Evolutionary conservation across 2,888 invertebrate genomes (phyloP).

Genomic region (Agrotis segetum): DNA sequence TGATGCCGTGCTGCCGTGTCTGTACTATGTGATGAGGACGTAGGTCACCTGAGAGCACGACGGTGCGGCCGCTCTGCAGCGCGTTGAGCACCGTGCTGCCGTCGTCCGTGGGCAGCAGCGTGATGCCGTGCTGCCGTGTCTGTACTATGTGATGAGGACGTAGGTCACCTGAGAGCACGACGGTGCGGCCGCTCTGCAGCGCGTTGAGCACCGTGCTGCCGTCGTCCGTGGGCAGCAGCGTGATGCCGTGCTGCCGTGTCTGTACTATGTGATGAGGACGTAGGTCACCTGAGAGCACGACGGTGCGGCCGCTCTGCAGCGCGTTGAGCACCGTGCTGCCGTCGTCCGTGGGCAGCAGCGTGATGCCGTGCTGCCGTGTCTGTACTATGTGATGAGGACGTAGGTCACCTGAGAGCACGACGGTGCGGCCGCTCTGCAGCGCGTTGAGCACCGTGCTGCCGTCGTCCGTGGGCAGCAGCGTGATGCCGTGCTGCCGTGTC

Average conservation of each 20-base stretch:
- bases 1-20: conserved; percentile 5
- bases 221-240: too few species aligned
- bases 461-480: conserved; percentile 92
- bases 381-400: conserved; percentile 23
- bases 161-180: background rate
- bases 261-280: conserved; percentile 23
- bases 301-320: conserved; percentile 96
- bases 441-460: conserved; percentile 94
- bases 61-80: background rate
- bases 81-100: too few species aligned
- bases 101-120: too few species aligned
- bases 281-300: conserved; percentile 93
- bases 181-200: background rate
- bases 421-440: conserved; percentile 96
- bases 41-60: background rate
- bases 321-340: conserved; percentile 94
- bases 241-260: conserved; percentile 1
- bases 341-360: conserved; percentile 92
- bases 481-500: conserved; percentile 1
- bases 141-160: background rate
- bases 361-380: conserved; percentile 1
- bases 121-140: conserved; percentile 5
- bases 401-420: conserved; percentile 93
- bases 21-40: background rate
- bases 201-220: too few species aligned